Base-by-base conservation (phyloP, 2,888 invertebrate genomes). In the Elysia crispata region DNA sequence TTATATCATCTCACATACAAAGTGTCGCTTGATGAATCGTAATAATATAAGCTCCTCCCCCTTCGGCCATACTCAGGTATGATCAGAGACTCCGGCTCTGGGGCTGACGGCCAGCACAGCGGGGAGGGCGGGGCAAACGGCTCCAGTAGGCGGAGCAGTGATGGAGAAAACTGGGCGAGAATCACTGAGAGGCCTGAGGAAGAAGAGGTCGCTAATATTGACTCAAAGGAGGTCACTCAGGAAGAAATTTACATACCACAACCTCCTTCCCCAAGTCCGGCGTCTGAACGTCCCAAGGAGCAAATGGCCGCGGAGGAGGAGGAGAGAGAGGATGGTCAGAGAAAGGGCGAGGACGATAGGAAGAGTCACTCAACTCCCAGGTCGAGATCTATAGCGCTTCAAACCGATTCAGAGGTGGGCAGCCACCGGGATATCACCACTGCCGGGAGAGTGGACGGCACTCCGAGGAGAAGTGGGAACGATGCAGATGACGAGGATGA, bases 161-260 rank as follows among this genome's bases (percentile, higher is more conserved):
- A 84, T 79, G 54, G 84, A 81, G 60, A 83, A 69, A 50, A 78
- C 70, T 60, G 81, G 82, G 79, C 77, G 41, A n/a, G 81, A 76
- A 60, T 77, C 75, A 70, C 84, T 77, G 50, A 83, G 76, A 79
- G 74, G 81, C 67, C 83, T 64, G 81, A 81, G 30, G 81, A 81
- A 60, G 81, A 81, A 31, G 81, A 77, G 23, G 64, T 77, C 23
- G 69, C 77, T 49, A 81, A 54, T 57, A 49, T 81, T 31, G 64
- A 73, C 1, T 73, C 73, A 11, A n/a, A 50, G 13, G 73, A 73
- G 28, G 73, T 73, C 15, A 73, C 73, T 11, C 23, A 25, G 73
- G 73, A 73, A n/a, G 73, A 73, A 25, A 73, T 73, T 13, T 18
- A 73, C 5, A 73, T 73, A 1, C 73, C 73, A 1, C 15, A 28